Evolutionary conservation across 2,797 vertebrate species (phyloP).

Genomic region (Hyperoplus immaculatus): DNA sequence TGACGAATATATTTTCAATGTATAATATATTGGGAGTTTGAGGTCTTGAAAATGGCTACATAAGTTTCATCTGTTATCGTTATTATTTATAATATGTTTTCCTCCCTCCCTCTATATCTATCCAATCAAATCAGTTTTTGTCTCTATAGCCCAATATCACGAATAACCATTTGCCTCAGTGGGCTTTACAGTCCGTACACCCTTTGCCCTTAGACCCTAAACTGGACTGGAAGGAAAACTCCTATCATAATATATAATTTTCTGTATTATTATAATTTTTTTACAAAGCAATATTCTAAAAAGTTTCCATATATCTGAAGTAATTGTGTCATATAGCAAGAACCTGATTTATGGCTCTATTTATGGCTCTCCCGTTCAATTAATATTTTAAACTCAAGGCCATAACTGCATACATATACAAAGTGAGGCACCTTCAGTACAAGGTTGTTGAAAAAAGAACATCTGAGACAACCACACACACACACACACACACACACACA

Average conservation of each 20-base stretch:
- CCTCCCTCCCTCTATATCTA: not conserved
- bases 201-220: too few species aligned
- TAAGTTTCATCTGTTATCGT: too few species aligned
- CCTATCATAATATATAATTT: not conserved
- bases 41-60: too few species aligned
- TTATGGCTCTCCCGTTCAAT: conserved; percentile 44
- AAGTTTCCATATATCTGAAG: conserved; percentile 57
- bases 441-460: conserved; percentile 62
- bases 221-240: too few species aligned
- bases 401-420: conserved; percentile 52
- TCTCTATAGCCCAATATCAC: too few species aligned
- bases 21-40: too few species aligned
- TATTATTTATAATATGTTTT: not conserved
- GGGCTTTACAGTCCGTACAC: too few species aligned
- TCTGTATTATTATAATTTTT: conserved; percentile 5
- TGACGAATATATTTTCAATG: conserved; percentile 1
- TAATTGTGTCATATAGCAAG: conserved; percentile 41
- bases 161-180: too few species aligned
- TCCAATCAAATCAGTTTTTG: too few species aligned
- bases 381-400: conserved; percentile 63
- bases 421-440: conserved; percentile 60
- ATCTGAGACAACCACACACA: conserved; percentile 39
- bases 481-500: too few species aligned
- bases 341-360: conserved; percentile 65
- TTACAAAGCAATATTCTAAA: conserved; percentile 10